Base-by-base conservation (phyloP, 2,888 invertebrate species). In the Scaptodrosophila latifasciaeformis region DNA sequence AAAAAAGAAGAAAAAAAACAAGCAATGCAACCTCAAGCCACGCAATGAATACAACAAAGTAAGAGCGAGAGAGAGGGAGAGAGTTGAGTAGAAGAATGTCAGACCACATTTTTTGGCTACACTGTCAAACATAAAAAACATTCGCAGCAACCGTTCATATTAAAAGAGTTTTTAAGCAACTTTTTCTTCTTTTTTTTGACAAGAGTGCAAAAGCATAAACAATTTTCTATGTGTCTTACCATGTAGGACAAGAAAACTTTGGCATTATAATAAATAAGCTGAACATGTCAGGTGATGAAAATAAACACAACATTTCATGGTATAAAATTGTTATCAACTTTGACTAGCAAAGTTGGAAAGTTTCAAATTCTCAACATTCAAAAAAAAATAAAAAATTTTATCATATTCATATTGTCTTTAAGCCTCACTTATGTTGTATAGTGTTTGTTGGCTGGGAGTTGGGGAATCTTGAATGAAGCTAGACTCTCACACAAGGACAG, bases 11-110 rank as follows among this genome's bases (percentile, higher is more conserved):
- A 27, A 53, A 52, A 49, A 51, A 46, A 59, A 49, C 50, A 43
- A 50, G 48, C 34, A 49, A 43, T 52, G 44, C 15, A 52, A 52
- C 44, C n/a, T n/a, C n/a, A n/a, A 57, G 43, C 42, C 50, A 43
- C 39, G 19, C 24, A 13, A 45, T 42, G 12, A 24, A 37, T 9
- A 18, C 9, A 45, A 31, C 45, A 12, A 7, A 30, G 46, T 13
- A 43, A 2, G 19, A 35, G 24, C 45, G 29, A 27, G 27, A 4
- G 27, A 31, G 15, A 34, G 4, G 2, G 34, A 31, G 31, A 34
- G 13, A 34, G 10, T 27, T 27, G 27, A 4, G 5, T 27, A 4
- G 9, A n/a, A n/a, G n/a, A n/a, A n/a, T n/a, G n/a, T n/a, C n/a
- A n/a, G n/a, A n/a, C n/a, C n/a, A n/a, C n/a, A n/a, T n/a, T n/a